A percentile compares a stretch with the other conserved stretches of the same genome.
Conservation (phyloP, 2,888 invertebrate species). For the Biston stratarius region DNA sequence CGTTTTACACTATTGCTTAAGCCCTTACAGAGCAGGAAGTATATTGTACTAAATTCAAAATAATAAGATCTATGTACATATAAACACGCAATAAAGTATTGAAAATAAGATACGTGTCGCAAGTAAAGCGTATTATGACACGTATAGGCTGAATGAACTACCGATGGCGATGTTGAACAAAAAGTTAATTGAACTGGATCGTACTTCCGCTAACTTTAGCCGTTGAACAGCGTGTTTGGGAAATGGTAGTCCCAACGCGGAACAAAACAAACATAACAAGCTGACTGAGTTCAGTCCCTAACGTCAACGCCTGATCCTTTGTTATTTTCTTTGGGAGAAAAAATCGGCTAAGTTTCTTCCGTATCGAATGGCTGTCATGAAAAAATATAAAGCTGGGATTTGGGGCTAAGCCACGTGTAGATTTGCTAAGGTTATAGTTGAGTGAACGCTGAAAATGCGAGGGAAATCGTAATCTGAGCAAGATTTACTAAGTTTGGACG, state of each 20-base stretch:
- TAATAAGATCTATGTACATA: too few relatives aligned
- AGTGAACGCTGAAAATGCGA: slow-evolving; percentile 14
- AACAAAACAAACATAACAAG: slow-evolving; percentile 45
- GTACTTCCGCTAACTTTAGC: slow-evolving; percentile 25
- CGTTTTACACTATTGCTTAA: too few relatives aligned
- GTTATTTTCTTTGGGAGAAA: slow-evolving; percentile 42
- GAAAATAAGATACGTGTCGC: background rate
- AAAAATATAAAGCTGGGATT: slow-evolving; percentile 42
- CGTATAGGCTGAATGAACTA: background rate
- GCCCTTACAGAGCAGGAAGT: too few relatives aligned
- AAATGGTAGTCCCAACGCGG: slow-evolving; percentile 29
- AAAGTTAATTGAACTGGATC: background rate
- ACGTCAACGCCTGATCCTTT: slow-evolving; percentile 44
- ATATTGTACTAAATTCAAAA: too few relatives aligned
- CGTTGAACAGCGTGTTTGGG: slow-evolving; percentile 25
- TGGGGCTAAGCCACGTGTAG: slow-evolving; percentile 30
- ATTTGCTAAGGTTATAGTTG: slow-evolving; percentile 21
- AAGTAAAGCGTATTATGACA: background rate
- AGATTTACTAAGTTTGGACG: slow-evolving; percentile 3
- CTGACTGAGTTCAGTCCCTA: slow-evolving; percentile 42
- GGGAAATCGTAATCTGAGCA: background rate
- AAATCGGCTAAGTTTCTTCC: slow-evolving; percentile 42
- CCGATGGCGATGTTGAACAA: background rate
- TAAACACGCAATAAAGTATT: too few relatives aligned
- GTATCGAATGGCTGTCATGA: slow-evolving; percentile 41